Percentiles rank a stretch among this genome's conserved stretches.
These are phyloP conservation scores for Uloborus diversus DNA, from an alignment of 1,140 invertebrate genomes.

Conservation along the genomic window DNA sequence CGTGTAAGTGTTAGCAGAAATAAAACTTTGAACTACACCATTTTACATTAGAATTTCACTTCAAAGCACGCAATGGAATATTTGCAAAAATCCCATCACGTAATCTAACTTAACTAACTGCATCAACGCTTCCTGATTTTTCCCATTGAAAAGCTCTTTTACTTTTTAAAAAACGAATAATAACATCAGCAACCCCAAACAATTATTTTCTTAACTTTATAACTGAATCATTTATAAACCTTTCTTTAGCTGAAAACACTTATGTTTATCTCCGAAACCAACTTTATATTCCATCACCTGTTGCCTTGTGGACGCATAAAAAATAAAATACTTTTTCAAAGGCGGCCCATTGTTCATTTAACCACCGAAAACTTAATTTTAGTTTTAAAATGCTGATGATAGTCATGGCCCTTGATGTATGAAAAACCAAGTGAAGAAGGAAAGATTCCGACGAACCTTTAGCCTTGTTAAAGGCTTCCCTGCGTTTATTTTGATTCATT, in stretches of 20 bases:
- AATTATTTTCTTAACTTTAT: conserved; percentile 35
- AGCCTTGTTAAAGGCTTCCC: conserved; percentile 23
- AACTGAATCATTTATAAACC: conserved; percentile 20
- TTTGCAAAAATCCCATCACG: too few relatives aligned
- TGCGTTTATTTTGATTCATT: conserved; percentile 56
- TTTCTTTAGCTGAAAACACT: conserved; percentile 20
- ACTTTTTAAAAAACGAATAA: too few relatives aligned
- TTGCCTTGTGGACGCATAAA: conserved; percentile 27
- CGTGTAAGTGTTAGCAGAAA: too few relatives aligned
- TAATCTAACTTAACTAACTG: too few relatives aligned
- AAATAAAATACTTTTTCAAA: conserved; percentile 1
- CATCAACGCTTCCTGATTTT: too few relatives aligned
- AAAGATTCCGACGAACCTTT: conserved; percentile 30
- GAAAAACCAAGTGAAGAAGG: conserved; percentile 30
- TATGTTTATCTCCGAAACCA: background rate
- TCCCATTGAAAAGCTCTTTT: too few relatives aligned
- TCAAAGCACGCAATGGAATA: too few relatives aligned
- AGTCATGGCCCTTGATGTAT: conserved; percentile 24
- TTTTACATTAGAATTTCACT: too few relatives aligned
- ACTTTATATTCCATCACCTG: too few relatives aligned
- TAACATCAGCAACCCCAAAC: too few relatives aligned
- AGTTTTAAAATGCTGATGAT: conserved; percentile 39
- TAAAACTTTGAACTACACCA: too few relatives aligned
- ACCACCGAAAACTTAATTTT: conserved; percentile 51
- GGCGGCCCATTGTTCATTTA: conserved; percentile 45